phyloP scores from a whole-genome alignment of 1,140 invertebrate genomes.

The Lutraria rhynchaena region DNA sequence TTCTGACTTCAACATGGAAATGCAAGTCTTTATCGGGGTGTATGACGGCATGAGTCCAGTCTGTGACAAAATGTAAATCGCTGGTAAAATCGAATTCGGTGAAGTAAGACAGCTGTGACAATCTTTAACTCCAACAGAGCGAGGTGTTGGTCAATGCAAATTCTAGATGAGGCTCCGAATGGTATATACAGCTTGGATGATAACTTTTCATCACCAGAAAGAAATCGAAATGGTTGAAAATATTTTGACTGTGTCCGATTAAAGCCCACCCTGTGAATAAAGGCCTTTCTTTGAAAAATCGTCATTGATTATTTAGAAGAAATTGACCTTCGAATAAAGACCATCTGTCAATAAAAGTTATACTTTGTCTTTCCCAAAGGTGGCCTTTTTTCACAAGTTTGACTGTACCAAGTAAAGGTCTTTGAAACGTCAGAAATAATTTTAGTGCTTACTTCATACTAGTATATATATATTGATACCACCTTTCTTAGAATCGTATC shows the following conservation, averaged over 20 bases:
- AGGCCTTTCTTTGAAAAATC: no score
- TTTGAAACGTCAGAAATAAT: no score
- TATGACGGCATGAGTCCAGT: constrained; percentile 71
- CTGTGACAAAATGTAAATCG: constrained; percentile 65
- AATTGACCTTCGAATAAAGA: no score
- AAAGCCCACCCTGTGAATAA: no score
- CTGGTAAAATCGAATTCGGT: constrained; percentile 64
- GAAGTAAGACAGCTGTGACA: constrained; percentile 62
- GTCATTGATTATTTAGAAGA: no score
- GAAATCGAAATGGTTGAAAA: constrained; percentile 66
- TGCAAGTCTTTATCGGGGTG: constrained; percentile 70
- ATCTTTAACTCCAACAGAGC: constrained; percentile 68
- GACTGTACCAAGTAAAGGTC: no score
- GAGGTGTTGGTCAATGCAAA: constrained; percentile 73
- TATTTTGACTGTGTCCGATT: constrained; percentile 50
- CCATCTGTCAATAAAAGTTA: no score
- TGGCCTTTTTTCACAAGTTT: no score
- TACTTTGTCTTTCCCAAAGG: no score
- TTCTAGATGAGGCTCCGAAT: constrained; percentile 68
- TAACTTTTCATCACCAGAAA: constrained; percentile 8
- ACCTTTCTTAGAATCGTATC: no score
- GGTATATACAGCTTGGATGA: constrained; percentile 64
- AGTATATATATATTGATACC: no score
- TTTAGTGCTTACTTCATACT: no score
- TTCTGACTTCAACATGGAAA: constrained; percentile 48